Evolutionary conservation across 2,113 vertebrate species (phyloP), one percentile per base, ranked within the genome.

Genomic region (Megaceryle maxima): DNA sequence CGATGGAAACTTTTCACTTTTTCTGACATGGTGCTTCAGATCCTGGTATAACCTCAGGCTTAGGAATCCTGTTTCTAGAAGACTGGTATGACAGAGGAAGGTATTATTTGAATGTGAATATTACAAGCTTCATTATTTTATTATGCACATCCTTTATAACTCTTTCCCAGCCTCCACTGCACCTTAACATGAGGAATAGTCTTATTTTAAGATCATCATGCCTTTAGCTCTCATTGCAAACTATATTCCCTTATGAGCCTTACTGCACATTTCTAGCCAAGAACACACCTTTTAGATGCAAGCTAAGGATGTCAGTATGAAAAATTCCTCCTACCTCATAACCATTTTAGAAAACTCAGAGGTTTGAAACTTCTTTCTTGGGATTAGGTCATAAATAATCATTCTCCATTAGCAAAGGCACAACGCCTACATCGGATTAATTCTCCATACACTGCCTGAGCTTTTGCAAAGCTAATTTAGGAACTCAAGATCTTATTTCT

Each of bases 351-450:
- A 1, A 77, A 75, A 86, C 14, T 31, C 35, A 57, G 83, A 69
- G 28, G 24, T 24, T 60, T 86, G 10, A 29, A 59, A 12, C 31
- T 59, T 51, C 33, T 89, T 96, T 70, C 69, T 63, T 41, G n/a
- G 73, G 28, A 57, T 70, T 72, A 62, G 83, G n/a, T 11, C 76
- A 48, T 9, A 79, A 25, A 37, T 48, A 86, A 46, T 44, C 2
- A 1, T 46, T 77, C 31, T 46, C 16, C 50, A 66, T 46, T 74
- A 81, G n/a, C 9, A 80, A 80, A 86, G 10, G 82, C 5, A 31
- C n/a, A 76, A 33, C 1, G 3, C 14, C 33, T 9, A 2, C 2
- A 0, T 33, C 57, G 41, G n/a, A 74, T 67, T 83, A 16, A 53
- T 80, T 88, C 88, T 48, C 50, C 43, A 10, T 20, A 55, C 5